Evolutionary conservation across 2,113 vertebrate species (phyloP), one percentile per base, ranked within the genome.

Genomic region (Chaetops frenatus): DNA sequence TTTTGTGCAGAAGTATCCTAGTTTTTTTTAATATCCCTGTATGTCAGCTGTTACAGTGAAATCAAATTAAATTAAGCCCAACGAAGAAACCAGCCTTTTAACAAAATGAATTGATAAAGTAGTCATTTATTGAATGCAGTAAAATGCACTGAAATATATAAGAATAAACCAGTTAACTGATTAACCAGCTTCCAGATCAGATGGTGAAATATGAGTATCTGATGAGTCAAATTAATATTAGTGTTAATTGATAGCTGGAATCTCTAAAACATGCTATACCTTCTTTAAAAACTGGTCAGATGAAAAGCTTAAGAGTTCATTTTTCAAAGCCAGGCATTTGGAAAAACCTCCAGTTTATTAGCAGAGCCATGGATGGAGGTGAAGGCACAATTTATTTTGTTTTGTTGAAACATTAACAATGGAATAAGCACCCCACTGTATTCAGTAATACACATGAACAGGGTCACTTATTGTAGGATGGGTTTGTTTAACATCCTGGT

Each of bases 41-140:
- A 91, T 38, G 7, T 90, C 81, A 95, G 84, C 60, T 86, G 64
- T 85, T 92, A 79, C n/a, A 36, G 56, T 67, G 38, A 91, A 95
- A 87, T 89, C 69, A 90, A 94, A 95, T 96, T 80, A 95, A 95
- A 94, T 95, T 92, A 95, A 93, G 57, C 23, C 35, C 31, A 69
- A n/a, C 58, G 85, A 94, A 91, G 67, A 90, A 95, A 67, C 56
- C 56, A 38, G n/a, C 45, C 88, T 84, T 65, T 83, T 91, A 94
- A 96, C 28, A 72, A 64, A 91, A 93, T 47, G 85, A 72, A 69
- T 70, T 88, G 86, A 72, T 82, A 88, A 74, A 67, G 40, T 36
- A 84, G 40, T 69, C 70, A n/a, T 81, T 86, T 90, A 83, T 53
- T 92, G 50, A 95, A 85, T 82, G 92, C 61, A 56, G 56, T 61